phyloP scores from a whole-genome alignment of 2,797 vertebrate species.

The Propithecus deckenii region DNA sequence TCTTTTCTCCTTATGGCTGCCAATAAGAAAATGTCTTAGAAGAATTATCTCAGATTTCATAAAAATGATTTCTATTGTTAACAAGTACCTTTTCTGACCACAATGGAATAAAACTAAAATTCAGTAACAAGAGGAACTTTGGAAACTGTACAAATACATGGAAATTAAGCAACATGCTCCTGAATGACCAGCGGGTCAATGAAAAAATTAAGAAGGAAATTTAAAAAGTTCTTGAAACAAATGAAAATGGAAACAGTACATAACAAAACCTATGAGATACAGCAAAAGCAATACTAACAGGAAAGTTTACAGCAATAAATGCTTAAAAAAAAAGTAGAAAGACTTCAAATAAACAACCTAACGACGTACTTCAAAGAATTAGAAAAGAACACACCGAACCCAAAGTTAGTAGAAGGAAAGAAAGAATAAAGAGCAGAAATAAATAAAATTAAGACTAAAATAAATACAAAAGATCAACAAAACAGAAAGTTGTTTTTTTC shows the following conservation, averaged over 20 bases:
- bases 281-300: neutral
- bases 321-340: neutral
- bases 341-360: neutral
- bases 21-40: neutral
- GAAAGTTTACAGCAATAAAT: neutral
- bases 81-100: neutral
- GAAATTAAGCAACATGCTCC: neutral
- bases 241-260: neutral
- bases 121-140: neutral
- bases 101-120: neutral
- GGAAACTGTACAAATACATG: neutral
- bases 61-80: neutral
- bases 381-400: neutral
- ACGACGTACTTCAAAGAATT: neutral
- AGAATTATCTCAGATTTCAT: neutral
- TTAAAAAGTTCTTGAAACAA: neutral
- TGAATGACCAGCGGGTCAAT: neutral
- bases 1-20: neutral
- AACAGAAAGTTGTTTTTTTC: neutral
- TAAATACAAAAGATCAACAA: neutral
- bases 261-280: neutral
- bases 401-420: neutral
- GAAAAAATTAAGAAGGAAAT: neutral
- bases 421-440: neutral
- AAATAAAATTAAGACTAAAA: neutral